Evolutionary conservation across 2,888 invertebrate genomes (phyloP), one percentile per base, ranked within the genome.

Genomic region (Epirrhoe alternata): DNA sequence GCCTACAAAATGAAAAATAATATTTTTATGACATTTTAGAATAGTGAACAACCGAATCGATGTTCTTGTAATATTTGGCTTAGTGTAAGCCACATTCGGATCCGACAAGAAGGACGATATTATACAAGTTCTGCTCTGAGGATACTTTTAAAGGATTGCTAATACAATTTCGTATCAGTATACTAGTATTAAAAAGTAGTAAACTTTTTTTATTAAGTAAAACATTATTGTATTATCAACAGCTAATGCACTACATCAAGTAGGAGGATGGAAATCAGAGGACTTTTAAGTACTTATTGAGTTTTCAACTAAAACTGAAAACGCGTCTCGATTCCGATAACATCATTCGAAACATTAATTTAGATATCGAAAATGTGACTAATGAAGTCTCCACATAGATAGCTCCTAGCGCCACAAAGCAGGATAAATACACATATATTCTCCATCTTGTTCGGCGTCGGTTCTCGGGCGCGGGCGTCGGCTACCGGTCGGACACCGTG

Each of bases 401-500:
- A 24, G 61, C 38, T 31, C 12, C 45, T 17, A 50, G n/a, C 12
- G 35, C 58, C 47, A 49, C 35, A 17, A 53, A 35, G 33, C 24
- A 16, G 64, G 31, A 47, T 35, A 30, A 54, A 6, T 47, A 35
- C n/a, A n/a, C n/a, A n/a, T 53, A 4, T 16, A 14, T 33, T 17
- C 6, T 17, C 6, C 5, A 12, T 17, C 16, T 5, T 1, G 14
- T 35, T 30, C n/a, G 0, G 31, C 16, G n/a, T 30, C 51, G 1
- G 61, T 42, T 45, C 7, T 7, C 35, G 30, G 38, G 33, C 6
- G 30, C 14, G 8, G 14, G n/a, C 10, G 24, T 14, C 0, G 14
- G 33, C 75, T 83, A 89, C 68, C 91, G 88, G 72, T 92, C 92
- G 1, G 89, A 79, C 53, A 85, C 78, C 33, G 87, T 83, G 6